Evolutionary conservation across 2,888 invertebrate genomes (phyloP).

Genomic region (Philaethria dido): DNA sequence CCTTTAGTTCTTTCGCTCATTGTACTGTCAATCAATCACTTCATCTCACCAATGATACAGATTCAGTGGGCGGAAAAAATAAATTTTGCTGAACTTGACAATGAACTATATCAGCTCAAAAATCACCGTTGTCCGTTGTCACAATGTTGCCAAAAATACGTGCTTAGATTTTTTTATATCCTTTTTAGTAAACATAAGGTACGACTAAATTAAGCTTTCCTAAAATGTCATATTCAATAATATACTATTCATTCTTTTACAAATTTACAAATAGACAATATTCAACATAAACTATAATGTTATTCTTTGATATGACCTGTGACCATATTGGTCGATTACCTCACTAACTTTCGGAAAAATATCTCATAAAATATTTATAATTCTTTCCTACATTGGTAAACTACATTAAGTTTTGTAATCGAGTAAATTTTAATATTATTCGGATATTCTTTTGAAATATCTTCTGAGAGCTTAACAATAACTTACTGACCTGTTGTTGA

Average conservation of each 20-base stretch:
- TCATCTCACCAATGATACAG: slow-evolving; percentile 36
- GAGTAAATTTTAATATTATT: slow-evolving; percentile 40
- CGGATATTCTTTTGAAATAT: slow-evolving; percentile 36
- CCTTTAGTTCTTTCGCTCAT: slow-evolving; percentile 53
- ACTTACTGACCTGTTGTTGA: slow-evolving; percentile 20
- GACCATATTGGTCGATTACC: slow-evolving; percentile 24
- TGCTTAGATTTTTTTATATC: slow-evolving; percentile 20
- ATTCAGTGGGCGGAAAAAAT: slow-evolving; percentile 35
- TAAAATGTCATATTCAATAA: not conserved
- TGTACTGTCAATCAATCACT: slow-evolving; percentile 52
- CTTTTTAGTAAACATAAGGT: slow-evolving; percentile 11
- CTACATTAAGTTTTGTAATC: slow-evolving; percentile 35
- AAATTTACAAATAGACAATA: not conserved
- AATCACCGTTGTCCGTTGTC: slow-evolving; percentile 32
- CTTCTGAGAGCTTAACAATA: slow-evolving; percentile 29
- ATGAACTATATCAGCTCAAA: slow-evolving; percentile 34
- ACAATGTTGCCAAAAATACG: slow-evolving; percentile 7
- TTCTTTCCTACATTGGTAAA: slow-evolving; percentile 32
- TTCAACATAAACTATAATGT: not conserved
- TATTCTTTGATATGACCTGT: slow-evolving; percentile 21
- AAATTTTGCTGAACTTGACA: slow-evolving; percentile 39
- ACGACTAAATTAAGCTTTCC: not conserved
- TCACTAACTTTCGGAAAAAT: slow-evolving; percentile 34
- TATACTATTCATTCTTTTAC: too few species aligned
- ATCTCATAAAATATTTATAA: slow-evolving; percentile 31